Base-by-base conservation (phyloP, 2,888 invertebrate species). In the Hydroisotoma schaefferi region DNA sequence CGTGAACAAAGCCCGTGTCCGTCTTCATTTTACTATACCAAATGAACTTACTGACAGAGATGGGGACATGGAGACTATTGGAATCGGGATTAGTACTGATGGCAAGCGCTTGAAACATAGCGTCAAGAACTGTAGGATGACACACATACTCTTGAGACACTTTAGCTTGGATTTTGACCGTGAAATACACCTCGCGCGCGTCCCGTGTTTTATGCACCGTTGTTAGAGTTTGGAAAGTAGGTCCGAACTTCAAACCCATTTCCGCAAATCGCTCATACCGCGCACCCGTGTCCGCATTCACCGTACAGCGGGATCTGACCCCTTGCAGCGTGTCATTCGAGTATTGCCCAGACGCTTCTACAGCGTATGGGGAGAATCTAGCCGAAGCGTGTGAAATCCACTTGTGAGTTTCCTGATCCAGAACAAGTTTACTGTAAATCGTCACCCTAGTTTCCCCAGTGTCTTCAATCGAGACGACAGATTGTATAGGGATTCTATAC, bases 231-330 rank as follows among this genome's bases (percentile, higher is more conserved):
- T 33, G 37, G 22, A 59, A 59, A 1, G 29, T 6, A 15, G 55
- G 55, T 29, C 59, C 59, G 37, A 59, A 59, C n/a, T 55, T 59
- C 1, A 54, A 33, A 8, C 59, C 59, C 1, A 51, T 2, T 1
- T 55, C 40, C 1, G 49, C 48, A n/a, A 55, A 22, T 20, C 26
- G 29, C 3, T 59, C 51, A 20, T 59, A 59, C 1, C 28, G 27
- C 25, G 49, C n/a, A 5, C 10, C 33, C 3, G 25, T 37, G 22
- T 12, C 2, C 12, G 10, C 23, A 10, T 49, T 3, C 5, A 18
- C 28, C 12, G 26, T 49, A 18, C 49, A 49, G 15, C 26, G 38
- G 8, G 15, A 10, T n/a, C 22, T 40, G 15, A 51, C 2, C 8
- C 15, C 23, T 2, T 22, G 10, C 23, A 58, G 12, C 6, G 43